A percentile compares a stretch with the other conserved stretches of the same genome.
These are phyloP conservation scores for Torymus auratus DNA, from an alignment of 2,888 invertebrate genomes.

Conservation along the genomic window DNA sequence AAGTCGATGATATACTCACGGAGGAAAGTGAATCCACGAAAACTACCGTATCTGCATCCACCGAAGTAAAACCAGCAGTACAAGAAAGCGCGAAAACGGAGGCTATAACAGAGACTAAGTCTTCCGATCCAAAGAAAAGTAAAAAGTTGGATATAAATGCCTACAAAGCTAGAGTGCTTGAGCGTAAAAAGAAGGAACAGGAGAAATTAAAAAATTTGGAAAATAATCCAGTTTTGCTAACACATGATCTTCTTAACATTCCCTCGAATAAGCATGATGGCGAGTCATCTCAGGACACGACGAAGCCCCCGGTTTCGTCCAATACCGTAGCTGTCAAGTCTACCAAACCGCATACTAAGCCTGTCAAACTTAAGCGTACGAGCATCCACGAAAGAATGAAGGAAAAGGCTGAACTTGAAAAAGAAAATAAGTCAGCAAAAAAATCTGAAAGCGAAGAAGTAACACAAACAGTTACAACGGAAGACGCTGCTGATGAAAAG, in stretches of 20 bases:
- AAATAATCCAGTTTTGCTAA: constrained; percentile 62
- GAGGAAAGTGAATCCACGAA: not conserved
- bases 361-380: constrained; percentile 48
- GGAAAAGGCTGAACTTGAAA: constrained; percentile 2
- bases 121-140: constrained; percentile 46
- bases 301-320: not conserved
- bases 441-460: not conserved
- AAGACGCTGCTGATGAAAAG: not conserved
- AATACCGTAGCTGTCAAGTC: not conserved
- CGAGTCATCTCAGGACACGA: not conserved
- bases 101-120: not conserved
- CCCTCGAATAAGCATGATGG: constrained; percentile 55
- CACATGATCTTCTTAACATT: constrained; percentile 64
- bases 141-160: constrained; percentile 71
- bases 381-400: constrained; percentile 43
- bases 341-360: constrained; percentile 9
- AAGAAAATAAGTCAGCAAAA: constrained; percentile 35
- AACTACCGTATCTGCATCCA: not conserved
- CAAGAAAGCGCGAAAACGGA: not conserved
- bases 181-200: constrained; percentile 61
- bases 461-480: not conserved
- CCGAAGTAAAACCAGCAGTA: not conserved
- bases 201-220: constrained; percentile 57
- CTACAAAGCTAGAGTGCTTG: constrained; percentile 69
- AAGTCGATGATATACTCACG: not conserved